Conservation (phyloP, 2,888 invertebrate species). For the Drosophila acutilabella region DNA sequence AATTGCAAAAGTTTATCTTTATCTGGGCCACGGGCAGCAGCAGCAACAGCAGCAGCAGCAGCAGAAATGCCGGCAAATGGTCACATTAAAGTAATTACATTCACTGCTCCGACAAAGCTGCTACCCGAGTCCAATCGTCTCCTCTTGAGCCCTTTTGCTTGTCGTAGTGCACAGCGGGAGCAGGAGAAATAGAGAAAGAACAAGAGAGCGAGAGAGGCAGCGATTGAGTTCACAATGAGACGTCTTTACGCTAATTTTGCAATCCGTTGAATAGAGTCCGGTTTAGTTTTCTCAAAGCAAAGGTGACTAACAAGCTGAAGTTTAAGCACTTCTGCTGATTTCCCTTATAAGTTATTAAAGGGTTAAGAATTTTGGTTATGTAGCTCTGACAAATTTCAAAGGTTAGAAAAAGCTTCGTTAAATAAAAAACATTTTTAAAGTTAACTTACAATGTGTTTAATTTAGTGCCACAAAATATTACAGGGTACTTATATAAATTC, state of each 20-base stretch:
- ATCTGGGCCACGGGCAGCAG: slow-evolving; percentile 67
- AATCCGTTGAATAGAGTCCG: slow-evolving; percentile 14
- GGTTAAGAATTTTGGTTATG: not conserved
- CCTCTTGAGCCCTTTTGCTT: not conserved
- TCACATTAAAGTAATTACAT: slow-evolving; percentile 69
- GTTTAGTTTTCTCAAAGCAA: slow-evolving; percentile 2
- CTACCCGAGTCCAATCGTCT: not conserved
- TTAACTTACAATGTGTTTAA: too few relatives aligned
- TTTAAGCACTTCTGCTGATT: not conserved
- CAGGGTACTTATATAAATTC: too few relatives aligned
- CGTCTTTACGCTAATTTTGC: slow-evolving; percentile 22
- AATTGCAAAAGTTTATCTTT: slow-evolving; percentile 81
- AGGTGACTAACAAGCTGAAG: slow-evolving; percentile 3
- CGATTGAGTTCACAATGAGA: not conserved
- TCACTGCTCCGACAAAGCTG: slow-evolving; percentile 39
- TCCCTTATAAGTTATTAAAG: too few relatives aligned
- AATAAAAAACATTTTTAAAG: too few relatives aligned
- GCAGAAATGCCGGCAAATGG: slow-evolving; percentile 56
- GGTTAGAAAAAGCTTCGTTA: too few relatives aligned
- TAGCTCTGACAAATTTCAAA: too few relatives aligned
- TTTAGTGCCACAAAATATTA: too few relatives aligned
- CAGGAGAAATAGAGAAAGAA: too few relatives aligned
- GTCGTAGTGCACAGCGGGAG: not conserved
- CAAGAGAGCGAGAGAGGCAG: too few relatives aligned
- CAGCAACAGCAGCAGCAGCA: not conserved